phyloP scores from a whole-genome alignment of 1,140 invertebrate species.

The Carposina sasakii region DNA sequence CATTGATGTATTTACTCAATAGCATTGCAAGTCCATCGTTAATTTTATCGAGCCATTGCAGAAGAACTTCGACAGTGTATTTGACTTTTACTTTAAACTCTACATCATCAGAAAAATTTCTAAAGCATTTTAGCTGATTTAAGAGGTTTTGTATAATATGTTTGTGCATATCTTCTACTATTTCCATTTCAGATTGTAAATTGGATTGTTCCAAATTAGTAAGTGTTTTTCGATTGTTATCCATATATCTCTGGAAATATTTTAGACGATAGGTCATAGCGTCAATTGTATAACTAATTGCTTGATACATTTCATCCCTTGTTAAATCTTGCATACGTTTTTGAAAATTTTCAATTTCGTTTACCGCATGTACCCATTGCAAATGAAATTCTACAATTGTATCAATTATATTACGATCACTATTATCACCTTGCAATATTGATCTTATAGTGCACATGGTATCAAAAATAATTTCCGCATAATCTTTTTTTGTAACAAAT shows the following conservation, averaged over 20 bases:
- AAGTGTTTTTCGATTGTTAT: constrained; percentile 32
- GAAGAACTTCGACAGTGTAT: constrained; percentile 36
- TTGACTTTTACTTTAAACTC: constrained; percentile 45
- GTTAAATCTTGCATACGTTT: constrained; percentile 34
- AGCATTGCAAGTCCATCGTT: constrained; percentile 40
- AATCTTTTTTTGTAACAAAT: constrained; percentile 54
- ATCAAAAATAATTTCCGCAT: constrained; percentile 51
- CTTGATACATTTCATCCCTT: constrained; percentile 43
- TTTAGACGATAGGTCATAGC: constrained; percentile 40
- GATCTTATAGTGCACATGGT: constrained; percentile 40
- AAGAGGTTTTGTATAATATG: constrained; percentile 36
- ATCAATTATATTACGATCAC: constrained; percentile 42
- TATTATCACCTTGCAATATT: constrained; percentile 30
- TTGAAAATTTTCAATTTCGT: constrained; percentile 50
- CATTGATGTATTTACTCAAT: constrained; percentile 44
- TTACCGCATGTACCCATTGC: constrained; percentile 51
- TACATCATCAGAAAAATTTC: constrained; percentile 31
- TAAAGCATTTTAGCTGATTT: constrained; percentile 47
- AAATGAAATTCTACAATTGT: constrained; percentile 53
- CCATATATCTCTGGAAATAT: constrained; percentile 51
- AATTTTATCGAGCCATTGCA: constrained; percentile 57
- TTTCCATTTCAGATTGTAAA: constrained; percentile 49
- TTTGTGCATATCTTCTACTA: constrained; percentile 60
- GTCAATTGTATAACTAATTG: constrained; percentile 52
- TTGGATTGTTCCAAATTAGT: constrained; percentile 39